Percentiles rank a stretch among this genome's conserved stretches.
Conservation (phyloP, 2,797 vertebrate genomes). For the Crypturellus tataupa region DNA sequence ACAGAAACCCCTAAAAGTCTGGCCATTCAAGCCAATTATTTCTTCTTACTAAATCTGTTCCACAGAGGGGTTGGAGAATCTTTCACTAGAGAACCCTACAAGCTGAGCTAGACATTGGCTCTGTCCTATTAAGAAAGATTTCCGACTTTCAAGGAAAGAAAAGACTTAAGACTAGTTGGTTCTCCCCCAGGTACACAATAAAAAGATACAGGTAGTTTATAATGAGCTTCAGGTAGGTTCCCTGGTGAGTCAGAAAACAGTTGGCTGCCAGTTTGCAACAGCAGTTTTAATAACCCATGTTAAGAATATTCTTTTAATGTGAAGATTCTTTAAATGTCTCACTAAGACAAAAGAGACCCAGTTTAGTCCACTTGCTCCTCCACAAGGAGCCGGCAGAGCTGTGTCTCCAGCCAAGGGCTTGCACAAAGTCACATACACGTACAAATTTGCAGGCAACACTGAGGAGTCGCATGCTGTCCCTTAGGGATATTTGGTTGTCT, state of each 20-base stretch:
- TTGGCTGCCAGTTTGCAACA: background rate
- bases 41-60: background rate
- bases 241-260: background rate
- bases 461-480: background rate
- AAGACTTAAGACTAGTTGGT: too few species aligned
- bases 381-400: background rate
- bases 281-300: background rate
- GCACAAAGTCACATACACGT: background rate
- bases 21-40: background rate
- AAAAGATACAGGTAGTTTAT: background rate
- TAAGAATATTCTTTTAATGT: background rate
- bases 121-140: background rate
- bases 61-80: background rate
- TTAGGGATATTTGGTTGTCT: background rate
- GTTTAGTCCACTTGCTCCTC: background rate
- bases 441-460: background rate
- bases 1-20: background rate
- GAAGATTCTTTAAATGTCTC: background rate
- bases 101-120: background rate
- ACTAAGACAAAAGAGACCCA: background rate
- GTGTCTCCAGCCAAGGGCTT: background rate
- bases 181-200: background rate
- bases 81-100: background rate
- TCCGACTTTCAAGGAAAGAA: background rate
- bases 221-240: background rate